Conservation (phyloP, 1,140 invertebrate genomes). For the Caenorhabditis tropicalis region DNA sequence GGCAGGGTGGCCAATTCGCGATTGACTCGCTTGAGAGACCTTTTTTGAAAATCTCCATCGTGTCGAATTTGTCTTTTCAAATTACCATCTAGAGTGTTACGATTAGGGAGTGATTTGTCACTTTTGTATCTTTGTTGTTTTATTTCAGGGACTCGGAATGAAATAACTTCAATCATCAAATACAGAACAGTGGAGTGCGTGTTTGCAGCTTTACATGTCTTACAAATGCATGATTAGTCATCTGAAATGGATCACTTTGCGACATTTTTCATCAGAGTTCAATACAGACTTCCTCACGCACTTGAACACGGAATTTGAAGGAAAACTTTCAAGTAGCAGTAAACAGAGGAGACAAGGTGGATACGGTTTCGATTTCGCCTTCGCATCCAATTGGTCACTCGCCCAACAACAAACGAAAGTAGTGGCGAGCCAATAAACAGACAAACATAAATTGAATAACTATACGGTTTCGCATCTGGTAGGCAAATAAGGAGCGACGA, state of each 20-base stretch:
- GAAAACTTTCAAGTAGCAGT: slow-evolving; percentile 41
- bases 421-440: slow-evolving; percentile 36
- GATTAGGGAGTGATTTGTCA: not conserved
- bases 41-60: not conserved
- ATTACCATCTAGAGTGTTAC: not conserved
- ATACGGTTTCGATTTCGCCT: slow-evolving; percentile 17
- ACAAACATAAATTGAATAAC: slow-evolving; percentile 43
- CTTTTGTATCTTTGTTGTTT: no score
- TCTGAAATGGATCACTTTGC: not conserved
- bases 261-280: not conserved
- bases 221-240: no score
- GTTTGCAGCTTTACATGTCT: no score
- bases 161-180: no score
- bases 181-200: no score
- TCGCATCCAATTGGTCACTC: slow-evolving; percentile 32
- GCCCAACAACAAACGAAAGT: slow-evolving; percentile 40
- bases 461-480: slow-evolving; percentile 43
- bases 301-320: not conserved
- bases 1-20: not conserved
- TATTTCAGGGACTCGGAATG: no score
- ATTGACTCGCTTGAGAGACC: not conserved
- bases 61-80: not conserved
- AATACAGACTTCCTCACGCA: not conserved
- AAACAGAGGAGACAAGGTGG: slow-evolving; percentile 6
- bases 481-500: slow-evolving; percentile 35